A percentile compares a stretch with the other conserved stretches of the same genome.
Evolutionary conservation across 2,797 vertebrate species (phyloP).

Genomic region (Malacoraja senta): DNA sequence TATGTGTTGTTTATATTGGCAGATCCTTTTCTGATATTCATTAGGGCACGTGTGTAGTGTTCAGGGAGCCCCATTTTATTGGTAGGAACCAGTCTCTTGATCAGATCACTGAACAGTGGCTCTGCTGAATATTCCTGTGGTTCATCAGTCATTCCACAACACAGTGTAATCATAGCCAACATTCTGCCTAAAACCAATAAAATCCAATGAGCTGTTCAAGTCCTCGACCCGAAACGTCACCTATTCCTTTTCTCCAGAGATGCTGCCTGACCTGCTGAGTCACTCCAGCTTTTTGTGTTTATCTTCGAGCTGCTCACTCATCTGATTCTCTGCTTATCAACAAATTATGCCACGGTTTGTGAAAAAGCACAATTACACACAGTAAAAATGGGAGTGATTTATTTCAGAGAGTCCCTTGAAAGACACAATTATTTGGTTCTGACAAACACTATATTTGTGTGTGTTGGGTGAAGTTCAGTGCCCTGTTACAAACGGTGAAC

Average conservation of each 20-base stretch:
- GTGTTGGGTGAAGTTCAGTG: background rate
- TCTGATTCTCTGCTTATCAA: background rate
- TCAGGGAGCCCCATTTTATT: background rate
- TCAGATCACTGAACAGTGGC: background rate
- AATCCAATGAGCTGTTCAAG: background rate
- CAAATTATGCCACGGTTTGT: no score
- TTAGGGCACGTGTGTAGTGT: background rate
- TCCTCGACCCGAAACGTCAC: no score
- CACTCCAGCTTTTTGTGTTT: no score
- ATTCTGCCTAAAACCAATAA: background rate
- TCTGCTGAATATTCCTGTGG: background rate
- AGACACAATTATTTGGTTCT: background rate
- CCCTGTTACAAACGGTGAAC: conserved; percentile 5
- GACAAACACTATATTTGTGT: background rate
- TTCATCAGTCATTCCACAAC: background rate
- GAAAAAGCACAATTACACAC: no score
- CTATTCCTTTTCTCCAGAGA: no score
- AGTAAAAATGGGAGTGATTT: no score
- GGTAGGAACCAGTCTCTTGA: background rate
- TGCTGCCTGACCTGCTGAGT: no score
- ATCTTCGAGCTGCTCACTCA: background rate
- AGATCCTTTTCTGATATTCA: background rate
- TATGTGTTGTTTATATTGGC: background rate
- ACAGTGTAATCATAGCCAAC: background rate
- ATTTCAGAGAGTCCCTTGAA: no score